A percentile compares a stretch with the other conserved stretches of the same genome.
Conservation (phyloP, 2,888 invertebrate species). For the Odontocerum albicorne region DNA sequence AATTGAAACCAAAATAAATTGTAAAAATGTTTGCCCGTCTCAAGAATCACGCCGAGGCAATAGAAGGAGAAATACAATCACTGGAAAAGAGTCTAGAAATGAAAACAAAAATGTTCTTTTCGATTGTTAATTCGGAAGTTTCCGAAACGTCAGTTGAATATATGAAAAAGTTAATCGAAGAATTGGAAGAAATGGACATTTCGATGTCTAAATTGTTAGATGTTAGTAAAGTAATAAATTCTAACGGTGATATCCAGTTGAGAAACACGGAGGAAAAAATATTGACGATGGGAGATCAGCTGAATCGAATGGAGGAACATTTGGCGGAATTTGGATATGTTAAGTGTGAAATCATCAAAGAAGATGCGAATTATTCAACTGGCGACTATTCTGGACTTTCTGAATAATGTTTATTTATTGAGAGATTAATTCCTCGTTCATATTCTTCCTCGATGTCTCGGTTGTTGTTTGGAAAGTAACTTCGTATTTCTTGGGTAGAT, state of each 20-base stretch:
- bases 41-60: slow-evolving; percentile 15
- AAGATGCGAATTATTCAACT: too few relatives aligned
- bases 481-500: too few relatives aligned
- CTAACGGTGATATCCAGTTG: slow-evolving; percentile 4
- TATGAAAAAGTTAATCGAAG: slow-evolving; percentile 13
- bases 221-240: slow-evolving; percentile 7
- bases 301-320: slow-evolving; percentile 14
- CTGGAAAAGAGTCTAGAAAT: slow-evolving; percentile 15
- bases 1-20: neutral
- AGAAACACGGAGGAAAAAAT: slow-evolving; percentile 3
- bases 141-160: slow-evolving; percentile 11
- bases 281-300: slow-evolving; percentile 6
- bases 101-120: slow-evolving; percentile 15
- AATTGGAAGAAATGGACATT: slow-evolving; percentile 15
- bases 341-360: slow-evolving; percentile 2
- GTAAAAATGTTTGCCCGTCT: slow-evolving; percentile 16
- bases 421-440: too few relatives aligned
- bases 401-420: too few relatives aligned
- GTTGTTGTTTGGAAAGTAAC: too few relatives aligned
- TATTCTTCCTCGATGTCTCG: too few relatives aligned
- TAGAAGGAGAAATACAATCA: slow-evolving; percentile 13
- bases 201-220: slow-evolving; percentile 1
- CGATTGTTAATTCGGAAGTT: slow-evolving; percentile 9
- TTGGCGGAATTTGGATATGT: slow-evolving; percentile 16
- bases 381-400: too few relatives aligned